Conservation (phyloP, 2,113 vertebrate genomes). For the Rostratula benghalensis region DNA sequence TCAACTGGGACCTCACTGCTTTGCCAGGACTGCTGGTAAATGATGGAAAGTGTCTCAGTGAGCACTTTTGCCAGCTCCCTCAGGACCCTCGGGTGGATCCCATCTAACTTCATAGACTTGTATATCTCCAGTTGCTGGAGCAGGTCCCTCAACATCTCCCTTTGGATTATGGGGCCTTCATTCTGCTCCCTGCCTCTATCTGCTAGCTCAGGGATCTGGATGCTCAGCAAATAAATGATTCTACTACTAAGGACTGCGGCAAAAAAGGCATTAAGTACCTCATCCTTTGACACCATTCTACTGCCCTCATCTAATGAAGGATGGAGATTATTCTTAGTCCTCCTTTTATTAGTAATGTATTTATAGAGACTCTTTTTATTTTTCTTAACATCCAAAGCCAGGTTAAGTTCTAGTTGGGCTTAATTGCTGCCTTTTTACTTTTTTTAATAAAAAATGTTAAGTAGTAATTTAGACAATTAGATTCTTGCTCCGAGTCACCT, state of each 20-base stretch:
- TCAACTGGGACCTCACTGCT: too few relatives aligned
- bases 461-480: background rate
- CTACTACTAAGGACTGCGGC: background rate
- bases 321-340: background rate
- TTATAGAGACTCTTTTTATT: background rate
- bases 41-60: too few relatives aligned
- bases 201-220: too few relatives aligned
- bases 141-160: too few relatives aligned
- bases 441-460: background rate
- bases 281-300: background rate
- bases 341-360: background rate
- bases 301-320: background rate
- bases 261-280: background rate
- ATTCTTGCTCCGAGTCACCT: background rate
- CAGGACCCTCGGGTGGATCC: too few relatives aligned
- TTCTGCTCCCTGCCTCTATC: too few relatives aligned
- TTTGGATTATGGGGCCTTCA: too few relatives aligned
- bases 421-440: background rate
- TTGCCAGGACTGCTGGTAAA: too few relatives aligned
- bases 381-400: background rate
- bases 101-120: too few relatives aligned
- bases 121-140: too few relatives aligned
- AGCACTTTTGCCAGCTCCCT: too few relatives aligned
- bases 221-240: background rate
- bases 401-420: too few relatives aligned